Evolutionary conservation across 2,888 invertebrate genomes (phyloP), one percentile per base, ranked within the genome.

Genomic region (Peribatodes rhomboidaria): DNA sequence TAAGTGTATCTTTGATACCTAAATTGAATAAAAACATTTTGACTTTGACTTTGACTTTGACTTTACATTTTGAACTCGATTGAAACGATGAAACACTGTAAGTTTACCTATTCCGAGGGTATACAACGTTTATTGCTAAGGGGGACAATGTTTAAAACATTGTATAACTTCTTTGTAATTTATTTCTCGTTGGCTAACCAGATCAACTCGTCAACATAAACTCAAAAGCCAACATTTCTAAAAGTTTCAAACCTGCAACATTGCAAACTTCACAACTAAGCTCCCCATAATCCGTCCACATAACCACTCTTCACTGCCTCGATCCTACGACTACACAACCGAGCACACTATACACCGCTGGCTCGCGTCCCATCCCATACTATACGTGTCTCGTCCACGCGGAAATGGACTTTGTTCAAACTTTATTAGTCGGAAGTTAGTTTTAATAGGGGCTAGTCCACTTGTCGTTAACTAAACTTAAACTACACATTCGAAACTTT

Each of bases 381-480:
- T 75, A 75, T 70, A 79, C 76, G 75, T 73, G 70, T 76, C 77
- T 77, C 79, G 77, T 77, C 76, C 70, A 74, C 77, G 69, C 78
- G 72, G 81, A 77, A 83, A 83, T 85, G 84, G 79, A 84, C 79
- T 81, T 80, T 79, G 82, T 83, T 81, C 77, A 75, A 80, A 82
- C 79, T 85, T 84, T 82, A 81, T 81, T 82, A 82, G 78, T 75
- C 69, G 67, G 59, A 76, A 78, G 81, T 82, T 78, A 83, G 83
- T 82, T 84, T 83, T 84, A 83, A 85, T 83, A 82, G 76, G 73
- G 76, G 76, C 72, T 69, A 73, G 76, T 76, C 73, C 72, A 75
- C 75, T 73, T 76, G 74, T 75, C 73, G 73, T 70, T 72, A 69
- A 61, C 69, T 64, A 61, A 69, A 70, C 72, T 69, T 68, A 67